Evolutionary conservation across 2,113 vertebrate genomes (phyloP), one percentile per base, ranked within the genome.

Genomic region (Gallinago media): DNA sequence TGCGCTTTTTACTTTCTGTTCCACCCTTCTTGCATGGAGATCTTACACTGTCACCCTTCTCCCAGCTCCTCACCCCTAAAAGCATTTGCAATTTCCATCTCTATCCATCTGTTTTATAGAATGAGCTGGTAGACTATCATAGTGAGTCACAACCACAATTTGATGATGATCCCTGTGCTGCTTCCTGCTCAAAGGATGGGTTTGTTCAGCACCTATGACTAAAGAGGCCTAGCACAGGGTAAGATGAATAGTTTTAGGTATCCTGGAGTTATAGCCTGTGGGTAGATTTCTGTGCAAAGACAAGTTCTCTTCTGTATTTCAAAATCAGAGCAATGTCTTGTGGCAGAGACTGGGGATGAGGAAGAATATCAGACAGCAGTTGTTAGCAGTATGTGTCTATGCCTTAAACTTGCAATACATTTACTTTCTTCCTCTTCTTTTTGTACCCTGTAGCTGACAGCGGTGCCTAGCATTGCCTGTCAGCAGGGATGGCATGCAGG

Each of bases 381-480:
- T 93, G 78, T 90, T 94, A 85, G 82, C 78, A 59, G 55, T 86
- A 12, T 71, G 47, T 90, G 85, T 95, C 89, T 93, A 34, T 92
- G 90, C 86, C 90, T 94, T 88, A 94, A 93, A 93, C 79, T 93
- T 81, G 85, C 73, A 36, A 22, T 92, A 50, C 76, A 26, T 97
- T 96, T 94, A 79, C 73, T 97, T 97, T 96, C 56, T 96, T 96
- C 90, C 76, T 84, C 83, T 89, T 93, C 70, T 83, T 97, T 97
- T 95, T 97, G 93, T 95, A 96, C 46, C 89, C 93, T 70, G 91
- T 91, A 93, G 89, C 95, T 97, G 96, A 97, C 94, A 96, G 94
- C 62, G 4, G 79, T 92, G 95, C 92, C 96, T 95, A 70, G 95
- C 83, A 68, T 77, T 92, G 82, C 85, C 83, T 96, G 94, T 96